Base-by-base conservation (phyloP, 2,888 invertebrate genomes). In the Phania funesta region DNA sequence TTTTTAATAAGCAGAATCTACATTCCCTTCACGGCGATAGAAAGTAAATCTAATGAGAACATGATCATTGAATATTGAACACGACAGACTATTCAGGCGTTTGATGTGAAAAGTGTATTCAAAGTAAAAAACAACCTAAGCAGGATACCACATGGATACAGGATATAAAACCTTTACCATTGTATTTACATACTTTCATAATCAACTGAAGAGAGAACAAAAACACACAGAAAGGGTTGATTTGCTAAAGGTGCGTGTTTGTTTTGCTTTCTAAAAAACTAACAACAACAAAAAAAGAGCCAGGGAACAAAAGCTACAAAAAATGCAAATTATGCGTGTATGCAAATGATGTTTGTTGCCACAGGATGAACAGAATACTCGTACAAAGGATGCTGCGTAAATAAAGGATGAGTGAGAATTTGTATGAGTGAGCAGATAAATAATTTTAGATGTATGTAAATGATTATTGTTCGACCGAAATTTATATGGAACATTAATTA, bases 321-420 rank as follows among this genome's bases (percentile, higher is more conserved):
- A 46, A 54, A 50, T 56, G 6, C 20, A 54, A 54, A 78, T 78
- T 73, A 82, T 82, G 82, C 82, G 65, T 78, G 74, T 82, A 82
- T 82, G 82, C 82, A 82, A 82, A 82, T 82, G 78, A 82, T 60
- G 52, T 78, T 46, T 26, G 52, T 73, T 58, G 82, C 58, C 56
- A 56, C 58, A 52, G 70, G 70, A 78, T 58, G 65, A 48, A 78
- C 58, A 11, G 54, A 41, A 41, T 3, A n/a, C n/a, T n/a, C n/a
- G n/a, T n/a, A 62, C n/a, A 79, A 73, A 65, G 74, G 82, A 82
- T 82, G 82, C 82, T 82, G 82, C 78, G 78, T 75, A 78, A 78
- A 82, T 70, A 74, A 70, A 74, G 58, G 74, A 74, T 74, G 50
- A 20, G 46, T 41, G 20, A 48, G 54, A 22, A 38, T 29, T 24